A percentile compares a stretch with the other conserved stretches of the same genome.
Evolutionary conservation across 2,113 vertebrate genomes (phyloP).

Genomic region (Cebus imitator): DNA sequence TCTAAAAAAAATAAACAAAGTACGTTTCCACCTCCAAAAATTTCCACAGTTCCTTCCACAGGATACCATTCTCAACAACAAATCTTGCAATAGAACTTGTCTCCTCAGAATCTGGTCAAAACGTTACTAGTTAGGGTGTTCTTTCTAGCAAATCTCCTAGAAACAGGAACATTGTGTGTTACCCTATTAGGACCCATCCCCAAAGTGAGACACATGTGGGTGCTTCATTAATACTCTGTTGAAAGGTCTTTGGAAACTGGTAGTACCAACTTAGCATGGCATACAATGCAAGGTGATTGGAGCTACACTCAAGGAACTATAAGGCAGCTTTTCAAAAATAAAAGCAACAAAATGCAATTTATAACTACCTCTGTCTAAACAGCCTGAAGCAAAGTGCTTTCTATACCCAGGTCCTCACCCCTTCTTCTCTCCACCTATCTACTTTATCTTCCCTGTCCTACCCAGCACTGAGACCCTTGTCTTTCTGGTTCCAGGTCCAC

Average conservation of each 20-base stretch:
- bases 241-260: background rate
- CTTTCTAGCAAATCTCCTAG: background rate
- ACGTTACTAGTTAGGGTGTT: background rate
- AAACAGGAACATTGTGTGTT: background rate
- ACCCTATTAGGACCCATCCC: background rate
- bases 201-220: background rate
- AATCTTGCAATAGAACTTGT: slow-evolving; percentile 19
- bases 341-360: slow-evolving; percentile 24
- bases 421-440: too few species aligned
- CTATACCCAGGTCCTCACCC: background rate
- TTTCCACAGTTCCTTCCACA: background rate
- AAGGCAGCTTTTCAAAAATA: background rate
- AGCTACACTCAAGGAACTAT: background rate
- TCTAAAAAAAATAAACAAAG: too few species aligned
- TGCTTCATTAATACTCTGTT: background rate
- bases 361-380: background rate
- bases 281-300: background rate
- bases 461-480: background rate
- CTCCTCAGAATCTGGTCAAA: slow-evolving; percentile 9
- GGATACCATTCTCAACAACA: background rate
- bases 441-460: background rate
- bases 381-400: slow-evolving; percentile 40
- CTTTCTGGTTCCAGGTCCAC: slow-evolving; percentile 20
- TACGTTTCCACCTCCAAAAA: background rate
- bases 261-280: background rate